phyloP scores from a whole-genome alignment of 2,113 vertebrate genomes.

The Panurus biarmicus region DNA sequence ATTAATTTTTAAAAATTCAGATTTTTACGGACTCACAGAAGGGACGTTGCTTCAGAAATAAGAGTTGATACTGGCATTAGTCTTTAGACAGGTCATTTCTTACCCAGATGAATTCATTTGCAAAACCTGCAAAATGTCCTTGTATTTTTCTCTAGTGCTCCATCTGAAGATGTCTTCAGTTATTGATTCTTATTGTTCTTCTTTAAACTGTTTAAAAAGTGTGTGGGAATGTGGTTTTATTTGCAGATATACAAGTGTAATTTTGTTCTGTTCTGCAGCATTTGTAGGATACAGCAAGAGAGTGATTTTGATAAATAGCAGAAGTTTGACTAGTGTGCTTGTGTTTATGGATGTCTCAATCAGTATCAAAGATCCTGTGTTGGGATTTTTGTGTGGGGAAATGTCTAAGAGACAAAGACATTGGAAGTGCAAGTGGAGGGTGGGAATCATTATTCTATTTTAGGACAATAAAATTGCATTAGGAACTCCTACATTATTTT shows the following conservation, averaged over 20 bases:
- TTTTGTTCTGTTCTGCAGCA: neutral
- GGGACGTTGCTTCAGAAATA: neutral
- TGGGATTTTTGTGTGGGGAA: neutral
- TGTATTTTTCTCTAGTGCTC: neutral
- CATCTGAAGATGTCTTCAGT: neutral
- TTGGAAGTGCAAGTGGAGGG: neutral
- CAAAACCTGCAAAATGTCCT: neutral
- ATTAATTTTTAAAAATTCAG: neutral
- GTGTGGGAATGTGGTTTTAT: neutral
- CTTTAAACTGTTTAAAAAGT: neutral
- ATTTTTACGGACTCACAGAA: neutral
- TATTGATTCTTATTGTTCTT: neutral
- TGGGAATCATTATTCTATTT: neutral
- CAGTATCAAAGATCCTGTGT: neutral
- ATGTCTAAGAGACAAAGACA: neutral
- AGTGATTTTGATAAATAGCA: rapidly evolving
- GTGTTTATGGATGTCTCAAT: neutral
- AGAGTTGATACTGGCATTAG: neutral
- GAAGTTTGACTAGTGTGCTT: neutral
- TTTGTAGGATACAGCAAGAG: neutral
- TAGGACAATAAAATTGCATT: neutral
- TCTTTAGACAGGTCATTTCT: neutral
- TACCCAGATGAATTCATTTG: neutral
- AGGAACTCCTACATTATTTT: neutral
- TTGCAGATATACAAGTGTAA: neutral